Evolutionary conservation across 1,140 invertebrate species (phyloP).

Genomic region (Meloidogyne hapla): DNA sequence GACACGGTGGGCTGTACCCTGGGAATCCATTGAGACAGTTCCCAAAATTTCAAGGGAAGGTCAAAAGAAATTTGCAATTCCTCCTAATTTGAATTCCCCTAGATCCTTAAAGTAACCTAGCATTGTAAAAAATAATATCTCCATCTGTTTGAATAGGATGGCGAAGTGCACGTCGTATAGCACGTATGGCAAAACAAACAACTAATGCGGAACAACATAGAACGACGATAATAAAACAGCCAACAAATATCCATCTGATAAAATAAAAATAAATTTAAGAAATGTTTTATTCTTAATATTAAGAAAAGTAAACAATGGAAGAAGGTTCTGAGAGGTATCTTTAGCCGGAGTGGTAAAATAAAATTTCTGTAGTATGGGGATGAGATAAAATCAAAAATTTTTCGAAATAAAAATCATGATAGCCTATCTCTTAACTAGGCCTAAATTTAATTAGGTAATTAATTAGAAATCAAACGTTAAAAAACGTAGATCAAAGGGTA

Average conservation of each 20-base stretch:
- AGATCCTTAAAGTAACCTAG: conserved; percentile 5
- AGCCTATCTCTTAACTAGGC: too few species aligned
- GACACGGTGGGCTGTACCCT: too few species aligned
- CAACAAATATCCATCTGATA: conserved; percentile 48
- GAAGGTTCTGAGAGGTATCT: not conserved
- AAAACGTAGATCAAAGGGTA: conserved; percentile 45
- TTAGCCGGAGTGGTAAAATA: not conserved
- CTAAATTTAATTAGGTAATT: too few species aligned
- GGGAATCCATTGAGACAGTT: too few species aligned
- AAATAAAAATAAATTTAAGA: not conserved
- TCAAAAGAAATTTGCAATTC: too few species aligned
- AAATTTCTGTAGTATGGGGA: too few species aligned
- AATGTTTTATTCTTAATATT: too few species aligned
- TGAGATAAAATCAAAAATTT: too few species aligned
- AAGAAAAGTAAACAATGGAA: too few species aligned
- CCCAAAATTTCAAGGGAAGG: too few species aligned
- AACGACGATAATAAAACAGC: conserved; percentile 39
- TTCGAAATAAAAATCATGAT: too few species aligned
- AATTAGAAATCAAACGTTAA: conserved; percentile 43
- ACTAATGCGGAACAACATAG: conserved; percentile 46
- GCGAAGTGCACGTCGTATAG: conserved; percentile 40
- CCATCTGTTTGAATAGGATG: conserved; percentile 41
- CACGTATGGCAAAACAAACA: conserved; percentile 43
- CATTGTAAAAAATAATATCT: conserved; percentile 47
- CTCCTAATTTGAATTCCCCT: too few species aligned